These are phyloP conservation scores for Syrphus vitripennis DNA, from an alignment of 2,888 invertebrate genomes.

Conservation along the genomic window DNA sequence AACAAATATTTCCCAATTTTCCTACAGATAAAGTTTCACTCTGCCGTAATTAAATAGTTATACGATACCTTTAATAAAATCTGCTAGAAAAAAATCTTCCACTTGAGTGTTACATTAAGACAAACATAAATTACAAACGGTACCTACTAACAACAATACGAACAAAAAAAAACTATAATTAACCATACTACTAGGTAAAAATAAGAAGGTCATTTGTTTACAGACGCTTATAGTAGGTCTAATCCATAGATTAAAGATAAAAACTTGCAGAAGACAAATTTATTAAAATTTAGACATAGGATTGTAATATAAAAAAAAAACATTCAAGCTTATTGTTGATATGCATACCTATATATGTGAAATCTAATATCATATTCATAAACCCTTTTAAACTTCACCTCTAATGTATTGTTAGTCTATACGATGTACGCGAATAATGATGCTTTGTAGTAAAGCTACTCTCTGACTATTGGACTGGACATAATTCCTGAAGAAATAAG, in stretches of 20 bases:
- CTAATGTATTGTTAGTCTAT: neutral
- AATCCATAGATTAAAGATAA: conserved; percentile 33
- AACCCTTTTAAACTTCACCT: conserved; percentile 66
- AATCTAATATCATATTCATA: conserved; percentile 33
- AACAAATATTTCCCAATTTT: conserved; percentile 52
- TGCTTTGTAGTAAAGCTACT: neutral
- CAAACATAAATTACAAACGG: conserved; percentile 5
- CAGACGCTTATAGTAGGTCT: neutral
- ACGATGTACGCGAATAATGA: neutral
- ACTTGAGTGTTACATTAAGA: conserved; percentile 2
- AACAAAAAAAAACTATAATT: conserved; percentile 26
- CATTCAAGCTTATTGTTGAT: neutral
- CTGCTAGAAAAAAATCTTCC: neutral
- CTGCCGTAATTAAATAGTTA: conserved; percentile 46
- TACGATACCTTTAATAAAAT: conserved; percentile 33
- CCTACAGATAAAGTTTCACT: conserved; percentile 48
- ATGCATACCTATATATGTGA: conserved; percentile 9
- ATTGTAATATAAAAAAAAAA: neutral
- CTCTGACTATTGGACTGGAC: conserved; percentile 18
- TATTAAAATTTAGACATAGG: neutral
- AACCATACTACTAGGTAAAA: conserved; percentile 22
- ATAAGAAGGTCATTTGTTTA: conserved; percentile 56
- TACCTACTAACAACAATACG: neutral
- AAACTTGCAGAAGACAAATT: neutral
- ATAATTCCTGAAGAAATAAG: conserved; percentile 14